Evolutionary conservation across 2,797 vertebrate genomes (phyloP).

Genomic region (Acestrorhynchus altus): DNA sequence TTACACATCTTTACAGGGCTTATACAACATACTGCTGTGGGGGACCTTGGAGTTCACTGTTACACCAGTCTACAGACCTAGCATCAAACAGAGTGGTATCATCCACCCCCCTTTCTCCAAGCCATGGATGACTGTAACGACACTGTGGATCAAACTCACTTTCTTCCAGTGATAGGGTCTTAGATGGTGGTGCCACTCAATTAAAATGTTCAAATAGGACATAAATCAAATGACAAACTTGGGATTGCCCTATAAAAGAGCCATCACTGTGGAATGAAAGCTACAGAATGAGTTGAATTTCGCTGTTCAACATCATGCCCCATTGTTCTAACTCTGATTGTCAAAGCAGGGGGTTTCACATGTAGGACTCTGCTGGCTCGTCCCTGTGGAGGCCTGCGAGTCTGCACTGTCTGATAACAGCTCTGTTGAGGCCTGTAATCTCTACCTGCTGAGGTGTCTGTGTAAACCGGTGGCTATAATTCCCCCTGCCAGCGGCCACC

Average conservation of each 20-base stretch:
- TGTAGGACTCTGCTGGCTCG: slow-evolving; percentile 17
- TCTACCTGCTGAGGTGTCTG: slow-evolving; percentile 41
- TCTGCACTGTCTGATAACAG: slow-evolving; percentile 24
- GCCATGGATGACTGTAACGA: too few species aligned
- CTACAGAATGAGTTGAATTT: neutral
- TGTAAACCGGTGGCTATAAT: slow-evolving; percentile 30
- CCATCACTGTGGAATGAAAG: slow-evolving; percentile 1
- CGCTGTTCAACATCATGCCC: neutral
- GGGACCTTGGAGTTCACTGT: too few species aligned
- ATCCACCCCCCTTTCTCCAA: too few species aligned
- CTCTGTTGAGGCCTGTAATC: slow-evolving; percentile 39
- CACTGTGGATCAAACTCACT: too few species aligned
- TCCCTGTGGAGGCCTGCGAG: slow-evolving; percentile 4
- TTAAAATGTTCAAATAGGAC: too few species aligned
- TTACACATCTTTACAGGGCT: too few species aligned
- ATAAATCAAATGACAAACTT: too few species aligned
- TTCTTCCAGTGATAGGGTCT: too few species aligned
- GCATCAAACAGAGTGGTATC: too few species aligned
- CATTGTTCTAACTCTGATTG: slow-evolving; percentile 1
- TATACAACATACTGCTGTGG: too few species aligned
- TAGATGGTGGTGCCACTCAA: too few species aligned
- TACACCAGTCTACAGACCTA: too few species aligned
- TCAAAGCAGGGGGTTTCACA: slow-evolving; percentile 11
- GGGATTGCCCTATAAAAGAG: neutral
- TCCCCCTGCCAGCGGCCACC: slow-evolving; percentile 9